Evolutionary conservation across 2,888 invertebrate genomes (phyloP), one percentile per base, ranked within the genome.

Genomic region (Drosophila demipolita): DNA sequence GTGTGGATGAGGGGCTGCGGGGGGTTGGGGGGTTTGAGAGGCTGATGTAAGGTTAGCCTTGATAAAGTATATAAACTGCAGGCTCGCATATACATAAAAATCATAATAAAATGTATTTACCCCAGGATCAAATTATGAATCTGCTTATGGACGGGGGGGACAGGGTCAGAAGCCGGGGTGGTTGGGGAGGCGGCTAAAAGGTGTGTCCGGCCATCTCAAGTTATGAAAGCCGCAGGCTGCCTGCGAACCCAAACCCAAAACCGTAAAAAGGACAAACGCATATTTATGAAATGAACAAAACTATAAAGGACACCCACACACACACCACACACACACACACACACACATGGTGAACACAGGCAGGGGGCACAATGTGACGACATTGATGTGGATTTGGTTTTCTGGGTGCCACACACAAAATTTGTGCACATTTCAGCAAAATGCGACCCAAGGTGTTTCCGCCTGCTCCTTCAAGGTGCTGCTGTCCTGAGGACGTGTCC

Each of bases 41-140:
- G 20, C 36, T 58, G 40, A 42, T 11, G 57, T 52, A 54, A 49
- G 79, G 67, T 75, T 72, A 57, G 67, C 45, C 82, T 55, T 15
- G 49, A 17, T 33, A 60, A 36, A 68, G 63, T 74, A 83, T 83
- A 83, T 83, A 83, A 83, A 86, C 86, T 89, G 84, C 90, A 89
- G 84, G 79, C 90, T 87, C 84, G 70, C 88, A 78, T 84, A 86
- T 78, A 78, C 79, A 86, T 86, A 84, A 88, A 89, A 88, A 87
- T 87, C 90, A 81, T 90, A 91, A 92, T 92, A 92, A 91, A 92
- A 91, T 90, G 83, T 87, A 91, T 92, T 91, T 92, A 89, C 89
- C 85, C 89, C 87, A 77, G 85, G 87, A 91, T 92, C 90, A 92
- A 92, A 92, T 91, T 91, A 91, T 91, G 92, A 92, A 90, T 91